Percentiles rank a stretch among this genome's conserved stretches.
Conservation (phyloP, 1,140 invertebrate species). For the Anastrepha obliqua region DNA sequence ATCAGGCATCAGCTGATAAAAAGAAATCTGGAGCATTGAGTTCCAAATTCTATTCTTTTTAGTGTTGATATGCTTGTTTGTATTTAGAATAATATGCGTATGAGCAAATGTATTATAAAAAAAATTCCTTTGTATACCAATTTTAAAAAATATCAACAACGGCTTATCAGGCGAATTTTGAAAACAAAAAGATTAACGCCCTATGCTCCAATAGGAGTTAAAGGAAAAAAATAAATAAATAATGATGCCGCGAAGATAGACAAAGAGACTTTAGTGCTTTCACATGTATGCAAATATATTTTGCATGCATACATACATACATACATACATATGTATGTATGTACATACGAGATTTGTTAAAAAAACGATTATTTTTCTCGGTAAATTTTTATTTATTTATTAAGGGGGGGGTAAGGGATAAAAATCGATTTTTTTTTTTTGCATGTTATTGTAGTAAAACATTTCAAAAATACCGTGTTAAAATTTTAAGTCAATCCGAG, state of each 20-base stretch:
- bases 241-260: not conserved
- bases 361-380: too few species aligned
- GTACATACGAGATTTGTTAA: not conserved
- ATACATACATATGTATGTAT: not conserved
- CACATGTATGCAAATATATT: too few species aligned
- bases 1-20: not conserved
- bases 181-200: not conserved
- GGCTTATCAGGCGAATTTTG: not conserved
- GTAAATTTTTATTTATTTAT: too few species aligned
- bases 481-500: too few species aligned
- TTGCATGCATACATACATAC: not conserved
- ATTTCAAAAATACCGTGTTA: too few species aligned
- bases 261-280: not conserved
- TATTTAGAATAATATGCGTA: not conserved
- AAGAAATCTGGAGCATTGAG: not conserved
- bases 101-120: not conserved
- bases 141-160: constrained; percentile 34
- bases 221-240: too few species aligned
- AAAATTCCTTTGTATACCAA: constrained; percentile 29
- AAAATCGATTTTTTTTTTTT: too few species aligned
- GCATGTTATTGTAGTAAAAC: too few species aligned
- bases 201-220: too few species aligned
- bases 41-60: not conserved
- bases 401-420: too few species aligned
- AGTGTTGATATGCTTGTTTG: not conserved